Evolutionary conservation across 2,113 vertebrate genomes (phyloP), one percentile per base, ranked within the genome.

Genomic region (Amblyornis subalaris): DNA sequence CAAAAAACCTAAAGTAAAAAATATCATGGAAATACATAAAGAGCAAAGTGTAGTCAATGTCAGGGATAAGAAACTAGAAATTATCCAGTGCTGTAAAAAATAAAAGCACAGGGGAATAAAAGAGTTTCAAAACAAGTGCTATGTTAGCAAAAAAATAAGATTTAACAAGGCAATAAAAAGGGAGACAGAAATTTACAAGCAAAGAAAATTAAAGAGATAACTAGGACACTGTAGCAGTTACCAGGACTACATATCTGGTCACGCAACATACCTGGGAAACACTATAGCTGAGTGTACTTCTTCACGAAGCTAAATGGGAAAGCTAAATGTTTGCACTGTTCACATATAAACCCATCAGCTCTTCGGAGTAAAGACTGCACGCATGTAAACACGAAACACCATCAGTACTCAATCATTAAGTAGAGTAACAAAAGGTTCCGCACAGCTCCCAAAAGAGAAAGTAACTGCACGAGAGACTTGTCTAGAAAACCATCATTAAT

Each of bases 1-100:
- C 2, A 1, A 66, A 89, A 93, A 50, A 5, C 4, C 12, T 38
- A 44, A 42, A 0, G 0, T n/a, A 54, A 78, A 10, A 67, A 85
- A 58, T 58, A 6, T 7, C 10, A 21, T 54, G 26, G 61, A 86
- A 90, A 80, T 50, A 35, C 3, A 23, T 28, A 24, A 70, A 73
- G 62, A 47, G 5, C 9, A 23, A 82, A 65, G 6, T 44, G 35
- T 22, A 58, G 55, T 40, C 31, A 91, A n/a, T 50, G 6, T 2
- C 4, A 74, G 17, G 25, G 25, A 24, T 36, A 83, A 83, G 28
- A 88, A 90, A 65, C 8, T 28, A 55, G 21, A 85, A 79, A 77
- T 50, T 13, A 45, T 11, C 15, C 15, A 29, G 22, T 50, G 18
- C 12, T 44, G 5, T 28, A 15, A 67, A 77, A 47, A 69, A 31